A percentile compares a stretch with the other conserved stretches of the same genome.
Evolutionary conservation across 2,113 vertebrate genomes (phyloP).

Genomic region (Proterorhinus semilunaris): DNA sequence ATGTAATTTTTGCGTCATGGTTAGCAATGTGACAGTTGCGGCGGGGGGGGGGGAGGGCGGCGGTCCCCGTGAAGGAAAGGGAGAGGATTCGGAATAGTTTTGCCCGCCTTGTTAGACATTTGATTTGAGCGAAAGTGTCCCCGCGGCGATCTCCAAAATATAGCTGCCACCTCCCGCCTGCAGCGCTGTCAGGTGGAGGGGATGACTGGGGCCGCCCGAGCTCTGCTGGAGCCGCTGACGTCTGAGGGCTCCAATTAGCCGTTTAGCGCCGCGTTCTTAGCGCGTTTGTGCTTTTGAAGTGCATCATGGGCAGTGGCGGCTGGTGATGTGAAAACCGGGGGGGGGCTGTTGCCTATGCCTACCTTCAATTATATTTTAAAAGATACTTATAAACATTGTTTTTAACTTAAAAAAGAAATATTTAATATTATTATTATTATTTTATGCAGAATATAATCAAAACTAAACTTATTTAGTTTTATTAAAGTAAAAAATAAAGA

Average conservation of each 20-base stretch:
- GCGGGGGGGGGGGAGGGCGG: slow-evolving; percentile 7
- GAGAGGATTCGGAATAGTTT: slow-evolving; percentile 48
- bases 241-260: background rate
- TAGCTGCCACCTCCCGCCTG: slow-evolving; percentile 50
- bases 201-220: background rate
- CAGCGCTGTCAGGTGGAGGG: slow-evolving; percentile 34
- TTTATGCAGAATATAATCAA: too few species aligned
- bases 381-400: too few species aligned
- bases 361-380: too few species aligned
- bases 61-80: slow-evolving; percentile 26
- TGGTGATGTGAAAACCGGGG: too few species aligned
- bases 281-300: too few species aligned
- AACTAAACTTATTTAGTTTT: too few species aligned
- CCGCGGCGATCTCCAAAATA: slow-evolving; percentile 53
- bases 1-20: slow-evolving; percentile 68
- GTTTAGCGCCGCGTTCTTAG: background rate
- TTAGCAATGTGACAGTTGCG: slow-evolving; percentile 62
- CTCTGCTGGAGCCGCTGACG: background rate
- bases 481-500: too few species aligned
- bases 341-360: too few species aligned
- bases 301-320: too few species aligned
- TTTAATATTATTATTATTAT: too few species aligned
- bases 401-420: too few species aligned
- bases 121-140: slow-evolving; percentile 55
- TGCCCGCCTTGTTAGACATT: slow-evolving; percentile 65